Evolutionary conservation across 2,888 invertebrate species (phyloP).

Genomic region (Molorchus minor): DNA sequence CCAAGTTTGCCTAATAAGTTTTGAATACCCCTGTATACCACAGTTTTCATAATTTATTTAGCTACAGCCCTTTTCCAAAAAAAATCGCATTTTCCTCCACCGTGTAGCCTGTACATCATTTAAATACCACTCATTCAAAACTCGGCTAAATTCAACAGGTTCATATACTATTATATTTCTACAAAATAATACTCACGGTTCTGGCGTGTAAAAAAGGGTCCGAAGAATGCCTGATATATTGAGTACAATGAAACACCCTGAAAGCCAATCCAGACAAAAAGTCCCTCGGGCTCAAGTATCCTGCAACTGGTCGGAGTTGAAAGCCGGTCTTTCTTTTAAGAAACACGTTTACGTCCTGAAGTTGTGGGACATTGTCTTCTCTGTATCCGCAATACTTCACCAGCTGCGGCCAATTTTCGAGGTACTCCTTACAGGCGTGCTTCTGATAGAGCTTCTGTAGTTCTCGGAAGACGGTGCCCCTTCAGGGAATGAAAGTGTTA

Average conservation of each 20-base stretch:
- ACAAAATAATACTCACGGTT: slow-evolving; percentile 94
- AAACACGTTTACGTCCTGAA: slow-evolving; percentile 90
- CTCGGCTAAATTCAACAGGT: no score
- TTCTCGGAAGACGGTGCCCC: slow-evolving; percentile 93
- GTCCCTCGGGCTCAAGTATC: slow-evolving; percentile 81
- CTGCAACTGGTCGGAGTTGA: slow-evolving; percentile 91
- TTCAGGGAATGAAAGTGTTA: no score
- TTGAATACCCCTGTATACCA: no score
- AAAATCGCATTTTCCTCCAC: no score
- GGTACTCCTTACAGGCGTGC: slow-evolving; percentile 92
- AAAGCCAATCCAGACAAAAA: slow-evolving; percentile 85
- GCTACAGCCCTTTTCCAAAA: no score
- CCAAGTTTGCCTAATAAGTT: no score
- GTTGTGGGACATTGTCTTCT: slow-evolving; percentile 91
- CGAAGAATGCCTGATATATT: slow-evolving; percentile 94
- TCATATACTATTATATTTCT: no score
- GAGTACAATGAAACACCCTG: slow-evolving; percentile 85
- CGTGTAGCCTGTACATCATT: no score
- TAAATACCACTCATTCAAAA: no score
- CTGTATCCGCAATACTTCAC: slow-evolving; percentile 95
- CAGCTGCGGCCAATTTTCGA: slow-evolving; percentile 93
- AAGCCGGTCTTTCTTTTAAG: slow-evolving; percentile 93
- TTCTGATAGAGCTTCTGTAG: slow-evolving; percentile 88
- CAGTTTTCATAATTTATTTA: no score
- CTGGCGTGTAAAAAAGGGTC: slow-evolving; percentile 99